A percentile compares a stretch with the other conserved stretches of the same genome.
Conservation (phyloP, 2,113 vertebrate genomes). For the Tapirus terrestris region DNA sequence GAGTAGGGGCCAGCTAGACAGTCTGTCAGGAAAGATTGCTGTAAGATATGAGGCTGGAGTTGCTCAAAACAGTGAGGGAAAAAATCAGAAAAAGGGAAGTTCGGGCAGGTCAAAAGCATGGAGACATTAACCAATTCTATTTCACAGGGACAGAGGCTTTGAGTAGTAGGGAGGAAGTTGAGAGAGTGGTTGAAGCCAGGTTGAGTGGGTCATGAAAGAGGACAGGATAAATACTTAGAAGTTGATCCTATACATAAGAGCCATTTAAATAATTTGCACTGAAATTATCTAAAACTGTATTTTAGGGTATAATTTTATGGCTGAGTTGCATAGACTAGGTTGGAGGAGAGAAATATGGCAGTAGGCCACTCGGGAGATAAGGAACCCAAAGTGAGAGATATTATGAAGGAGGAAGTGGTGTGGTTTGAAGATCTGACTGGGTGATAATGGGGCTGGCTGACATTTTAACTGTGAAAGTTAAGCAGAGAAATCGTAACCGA, state of each 20-base stretch:
- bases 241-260: background rate
- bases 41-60: background rate
- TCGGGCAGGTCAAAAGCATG: background rate
- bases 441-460: background rate
- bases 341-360: background rate
- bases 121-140: background rate
- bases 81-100: background rate
- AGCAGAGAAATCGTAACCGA: background rate
- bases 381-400: background rate
- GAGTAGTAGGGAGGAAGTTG: background rate
- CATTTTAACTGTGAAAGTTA: conserved; percentile 43
- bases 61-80: background rate
- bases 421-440: background rate
- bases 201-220: background rate
- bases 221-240: background rate
- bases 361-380: background rate
- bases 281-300: background rate
- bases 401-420: background rate
- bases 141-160: background rate
- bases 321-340: background rate
- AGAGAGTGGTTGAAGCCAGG: background rate
- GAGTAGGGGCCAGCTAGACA: too few species aligned
- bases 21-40: background rate
- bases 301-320: background rate
- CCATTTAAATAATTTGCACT: background rate